Evolutionary conservation across 2,113 vertebrate genomes (phyloP).

Genomic region (Amazona guildingii): DNA sequence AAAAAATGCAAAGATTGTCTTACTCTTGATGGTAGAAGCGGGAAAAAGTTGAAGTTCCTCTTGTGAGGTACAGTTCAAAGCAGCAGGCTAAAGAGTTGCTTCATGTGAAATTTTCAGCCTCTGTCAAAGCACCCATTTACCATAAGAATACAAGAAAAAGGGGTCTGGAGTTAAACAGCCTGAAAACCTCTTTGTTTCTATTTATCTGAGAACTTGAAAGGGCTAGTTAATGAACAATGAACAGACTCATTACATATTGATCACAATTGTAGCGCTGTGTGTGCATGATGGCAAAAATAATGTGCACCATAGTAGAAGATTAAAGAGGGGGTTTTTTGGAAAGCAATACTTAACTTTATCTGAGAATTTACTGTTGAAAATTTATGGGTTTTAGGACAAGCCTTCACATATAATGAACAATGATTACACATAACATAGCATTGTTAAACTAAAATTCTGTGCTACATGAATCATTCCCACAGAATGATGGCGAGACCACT

Average conservation of each 20-base stretch:
- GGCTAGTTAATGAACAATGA: neutral
- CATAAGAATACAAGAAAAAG: neutral
- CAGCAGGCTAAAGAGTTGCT: neutral
- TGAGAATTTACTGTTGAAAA: neutral
- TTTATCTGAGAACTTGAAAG: neutral
- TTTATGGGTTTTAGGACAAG: neutral
- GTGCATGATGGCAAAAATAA: neutral
- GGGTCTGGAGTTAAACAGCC: neutral
- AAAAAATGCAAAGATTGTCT: accelerated
- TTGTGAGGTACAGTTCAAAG: neutral
- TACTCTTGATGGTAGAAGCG: neutral
- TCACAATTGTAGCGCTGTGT: neutral
- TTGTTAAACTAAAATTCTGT: neutral
- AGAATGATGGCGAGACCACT: neutral
- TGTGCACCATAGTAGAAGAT: neutral
- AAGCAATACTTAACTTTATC: neutral
- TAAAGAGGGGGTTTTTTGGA: neutral
- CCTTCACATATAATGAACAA: neutral
- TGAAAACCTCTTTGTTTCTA: slow-evolving; percentile 4
- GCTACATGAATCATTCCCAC: neutral
- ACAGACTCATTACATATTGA: neutral
- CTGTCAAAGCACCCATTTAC: neutral
- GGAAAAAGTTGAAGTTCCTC: neutral
- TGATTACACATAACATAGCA: neutral
- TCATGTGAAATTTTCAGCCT: neutral